Evolutionary conservation across 2,888 invertebrate species (phyloP), one percentile per base, ranked within the genome.

Genomic region (Drosophila sordidapex): DNA sequence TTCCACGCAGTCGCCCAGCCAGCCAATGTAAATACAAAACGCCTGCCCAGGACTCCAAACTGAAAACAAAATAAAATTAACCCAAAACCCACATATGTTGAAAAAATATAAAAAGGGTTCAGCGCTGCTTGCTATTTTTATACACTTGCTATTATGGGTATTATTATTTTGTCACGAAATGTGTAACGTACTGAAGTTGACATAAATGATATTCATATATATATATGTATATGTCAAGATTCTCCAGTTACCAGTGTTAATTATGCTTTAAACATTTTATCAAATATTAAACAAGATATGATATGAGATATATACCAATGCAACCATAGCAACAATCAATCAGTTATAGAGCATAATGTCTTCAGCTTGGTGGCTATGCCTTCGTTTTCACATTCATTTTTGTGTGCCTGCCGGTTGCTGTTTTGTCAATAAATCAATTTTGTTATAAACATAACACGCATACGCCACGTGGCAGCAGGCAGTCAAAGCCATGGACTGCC

Each of bases 391-490:
- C n/a, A 15, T 40, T 38, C 36, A 29, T 57, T 38, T 38, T 40
- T 57, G 40, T 40, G 27, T 48, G 57, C 31, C 36, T 64, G 53
- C 65, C 67, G 77, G 77, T 83, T 82, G 51, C 67, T 77, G 90
- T 90, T 90, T 89, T 90, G 88, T 90, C 90, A 91, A 90, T 90
- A 90, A 90, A 90, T 90, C 90, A 90, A 91, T 90, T 91, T 81
- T 66, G 79, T 76, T 81, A 86, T 86, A 82, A 89, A 82, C 83
- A 88, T 77, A 86, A 82, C 86, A 89, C 89, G 86, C 89, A 86
- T 81, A 87, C 89, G 89, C 85, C 76, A 83, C 82, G 74, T 89
- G 89, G 82, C 72, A 63, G 60, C 70, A 36, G 33, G 18, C 33
- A 36, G 38, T 57, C 40, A n/a, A 33, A 27, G 25, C 58, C 25